A percentile compares a stretch with the other conserved stretches of the same genome.
These are phyloP conservation scores for Albula glossodonta DNA, from an alignment of 2,113 vertebrate species.

Conservation along the genomic window DNA sequence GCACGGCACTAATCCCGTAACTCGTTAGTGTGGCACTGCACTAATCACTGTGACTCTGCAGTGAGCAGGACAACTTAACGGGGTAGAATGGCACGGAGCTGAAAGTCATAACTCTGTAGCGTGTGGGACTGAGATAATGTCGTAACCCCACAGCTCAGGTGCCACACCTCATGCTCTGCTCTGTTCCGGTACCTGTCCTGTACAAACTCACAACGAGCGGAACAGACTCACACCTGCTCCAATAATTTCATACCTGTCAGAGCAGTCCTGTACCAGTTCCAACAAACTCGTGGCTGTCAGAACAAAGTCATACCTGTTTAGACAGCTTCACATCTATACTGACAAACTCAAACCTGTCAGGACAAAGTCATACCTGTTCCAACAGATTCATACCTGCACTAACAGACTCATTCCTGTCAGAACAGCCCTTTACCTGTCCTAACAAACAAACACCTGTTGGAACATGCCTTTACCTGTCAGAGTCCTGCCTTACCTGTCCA, in stretches of 20 bases:
- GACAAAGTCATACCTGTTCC: not conserved
- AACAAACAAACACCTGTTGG: not conserved
- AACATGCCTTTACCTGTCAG: not conserved
- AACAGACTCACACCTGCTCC: not conserved
- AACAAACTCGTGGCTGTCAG: not conserved
- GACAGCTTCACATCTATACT: not conserved
- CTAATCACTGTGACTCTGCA: too few relatives aligned
- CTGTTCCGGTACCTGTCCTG: not conserved
- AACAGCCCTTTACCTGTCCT: not conserved
- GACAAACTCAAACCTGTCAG: not conserved
- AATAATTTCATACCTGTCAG: not conserved
- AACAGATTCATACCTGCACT: not conserved
- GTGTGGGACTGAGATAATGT: too few relatives aligned
- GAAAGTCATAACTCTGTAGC: too few relatives aligned
- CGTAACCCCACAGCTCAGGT: too few relatives aligned
- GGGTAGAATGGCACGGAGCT: too few relatives aligned
- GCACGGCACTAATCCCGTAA: too few relatives aligned
- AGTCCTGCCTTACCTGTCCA: conserved; percentile 55
- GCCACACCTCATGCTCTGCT: not conserved
- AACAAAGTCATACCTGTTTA: not conserved
- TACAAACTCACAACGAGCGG: too few relatives aligned
- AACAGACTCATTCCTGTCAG: not conserved
- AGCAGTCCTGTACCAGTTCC: not conserved
- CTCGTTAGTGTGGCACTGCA: too few relatives aligned
- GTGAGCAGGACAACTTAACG: too few relatives aligned